phyloP scores from a whole-genome alignment of 2,113 vertebrate genomes.

The Numida meleagris region DNA sequence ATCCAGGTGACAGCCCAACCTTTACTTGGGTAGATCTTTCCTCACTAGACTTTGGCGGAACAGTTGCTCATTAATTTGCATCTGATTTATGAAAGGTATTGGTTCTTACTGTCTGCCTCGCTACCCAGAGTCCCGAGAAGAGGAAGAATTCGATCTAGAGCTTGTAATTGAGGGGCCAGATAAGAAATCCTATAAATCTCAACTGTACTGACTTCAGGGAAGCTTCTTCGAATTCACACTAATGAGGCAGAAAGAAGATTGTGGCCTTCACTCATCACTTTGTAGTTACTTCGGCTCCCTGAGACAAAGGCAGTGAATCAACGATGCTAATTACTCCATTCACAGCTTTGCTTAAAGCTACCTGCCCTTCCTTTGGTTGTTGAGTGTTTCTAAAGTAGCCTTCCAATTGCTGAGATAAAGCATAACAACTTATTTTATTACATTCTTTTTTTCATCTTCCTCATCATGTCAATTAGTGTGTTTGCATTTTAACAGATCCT shows the following conservation, averaged over 20 bases:
- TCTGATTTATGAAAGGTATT: neutral
- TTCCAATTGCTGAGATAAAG: conserved; percentile 43
- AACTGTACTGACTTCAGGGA: neutral
- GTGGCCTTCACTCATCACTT: conserved; percentile 3
- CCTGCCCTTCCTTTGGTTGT: conserved; percentile 34
- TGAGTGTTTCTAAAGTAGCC: conserved; percentile 42
- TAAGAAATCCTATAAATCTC: conserved; percentile 5
- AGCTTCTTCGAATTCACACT: conserved; percentile 52
- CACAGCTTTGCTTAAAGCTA: conserved; percentile 21
- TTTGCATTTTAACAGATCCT: conserved; percentile 63
- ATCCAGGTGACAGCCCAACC: neutral
- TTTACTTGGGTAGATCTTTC: neutral
- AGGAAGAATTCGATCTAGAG: neutral
- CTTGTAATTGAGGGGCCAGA: neutral
- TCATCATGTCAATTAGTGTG: conserved; percentile 61
- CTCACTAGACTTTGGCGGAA: neutral
- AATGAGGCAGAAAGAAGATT: conserved; percentile 60
- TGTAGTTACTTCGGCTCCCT: conserved; percentile 23
- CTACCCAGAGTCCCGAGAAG: neutral
- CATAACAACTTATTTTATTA: conserved; percentile 48
- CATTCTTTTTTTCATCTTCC: conserved; percentile 7
- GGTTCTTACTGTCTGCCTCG: neutral
- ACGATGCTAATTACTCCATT: conserved; percentile 49
- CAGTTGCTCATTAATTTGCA: neutral
- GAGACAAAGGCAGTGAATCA: conserved; percentile 55